Evolutionary conservation across 2,888 invertebrate species (phyloP).

Genomic region (Plemyria rubiginata): DNA sequence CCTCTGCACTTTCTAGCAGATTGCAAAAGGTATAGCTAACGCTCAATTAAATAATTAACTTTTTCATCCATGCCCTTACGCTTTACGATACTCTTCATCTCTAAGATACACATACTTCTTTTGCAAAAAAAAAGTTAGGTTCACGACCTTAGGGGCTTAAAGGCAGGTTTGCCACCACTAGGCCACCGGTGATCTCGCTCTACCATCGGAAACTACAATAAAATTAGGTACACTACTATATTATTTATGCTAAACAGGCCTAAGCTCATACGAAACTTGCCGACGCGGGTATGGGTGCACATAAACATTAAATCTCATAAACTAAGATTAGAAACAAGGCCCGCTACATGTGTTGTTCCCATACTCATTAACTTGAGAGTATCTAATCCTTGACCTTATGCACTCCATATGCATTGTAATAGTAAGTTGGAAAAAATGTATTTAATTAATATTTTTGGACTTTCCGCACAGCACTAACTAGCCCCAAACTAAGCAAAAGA

Average conservation of each 20-base stretch:
- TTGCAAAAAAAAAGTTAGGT: too few relatives aligned
- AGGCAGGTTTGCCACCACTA: too few relatives aligned
- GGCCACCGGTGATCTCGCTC: background rate
- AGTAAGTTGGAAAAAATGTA: background rate
- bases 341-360: conserved; percentile 1
- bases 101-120: too few relatives aligned
- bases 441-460: too few relatives aligned
- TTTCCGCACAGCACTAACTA: too few relatives aligned
- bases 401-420: background rate
- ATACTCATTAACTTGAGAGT: background rate
- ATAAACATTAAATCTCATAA: conserved; percentile 7
- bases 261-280: conserved; percentile 2
- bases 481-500: too few relatives aligned
- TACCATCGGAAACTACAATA: background rate
- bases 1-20: too few relatives aligned
- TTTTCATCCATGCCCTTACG: too few relatives aligned
- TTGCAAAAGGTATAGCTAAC: too few relatives aligned
- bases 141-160: too few relatives aligned
- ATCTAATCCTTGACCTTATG: conserved; percentile 9
- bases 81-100: too few relatives aligned
- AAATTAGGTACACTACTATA: background rate
- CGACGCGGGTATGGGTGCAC: background rate
- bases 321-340: conserved; percentile 5
- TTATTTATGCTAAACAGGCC: conserved; percentile 5
- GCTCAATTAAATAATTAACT: too few relatives aligned